Conservation (phyloP, 2,888 invertebrate species). For the Mactromeris polynyma region DNA sequence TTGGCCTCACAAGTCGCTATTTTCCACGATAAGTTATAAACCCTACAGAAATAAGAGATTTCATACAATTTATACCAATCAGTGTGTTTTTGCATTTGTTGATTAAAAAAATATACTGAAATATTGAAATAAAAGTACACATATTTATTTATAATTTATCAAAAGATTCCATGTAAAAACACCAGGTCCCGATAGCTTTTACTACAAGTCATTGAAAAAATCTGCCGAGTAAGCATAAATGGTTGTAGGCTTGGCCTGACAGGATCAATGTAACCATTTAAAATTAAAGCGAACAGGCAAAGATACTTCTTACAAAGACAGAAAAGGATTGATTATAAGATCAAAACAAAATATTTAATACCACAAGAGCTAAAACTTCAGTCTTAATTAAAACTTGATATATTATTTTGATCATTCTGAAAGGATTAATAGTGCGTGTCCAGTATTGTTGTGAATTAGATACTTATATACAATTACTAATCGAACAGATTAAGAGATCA, state of each 20-base stretch:
- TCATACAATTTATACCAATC: too few species aligned
- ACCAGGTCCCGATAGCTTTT: neutral
- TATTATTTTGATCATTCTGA: neutral
- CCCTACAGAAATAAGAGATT: too few species aligned
- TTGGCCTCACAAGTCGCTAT: too few species aligned
- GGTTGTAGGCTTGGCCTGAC: neutral
- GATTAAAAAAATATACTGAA: too few species aligned
- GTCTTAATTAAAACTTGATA: neutral
- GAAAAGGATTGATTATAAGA: conserved; percentile 10
- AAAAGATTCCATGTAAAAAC: too few species aligned
- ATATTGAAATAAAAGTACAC: too few species aligned
- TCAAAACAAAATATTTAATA: conserved; percentile 20
- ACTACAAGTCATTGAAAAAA: neutral
- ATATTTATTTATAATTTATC: too few species aligned
- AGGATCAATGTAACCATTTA: neutral
- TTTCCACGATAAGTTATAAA: too few species aligned
- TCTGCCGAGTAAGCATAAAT: neutral
- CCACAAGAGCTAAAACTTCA: neutral
- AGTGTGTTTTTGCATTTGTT: too few species aligned
- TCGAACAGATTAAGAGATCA: conserved; percentile 35
- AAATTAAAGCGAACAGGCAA: conserved; percentile 6
- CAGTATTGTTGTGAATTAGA: conserved; percentile 25
- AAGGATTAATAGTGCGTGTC: conserved; percentile 29
- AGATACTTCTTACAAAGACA: conserved; percentile 4
- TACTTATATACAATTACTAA: conserved; percentile 35